Evolutionary conservation across 2,888 invertebrate genomes (phyloP).

Genomic region (Hymenopus coronatus): DNA sequence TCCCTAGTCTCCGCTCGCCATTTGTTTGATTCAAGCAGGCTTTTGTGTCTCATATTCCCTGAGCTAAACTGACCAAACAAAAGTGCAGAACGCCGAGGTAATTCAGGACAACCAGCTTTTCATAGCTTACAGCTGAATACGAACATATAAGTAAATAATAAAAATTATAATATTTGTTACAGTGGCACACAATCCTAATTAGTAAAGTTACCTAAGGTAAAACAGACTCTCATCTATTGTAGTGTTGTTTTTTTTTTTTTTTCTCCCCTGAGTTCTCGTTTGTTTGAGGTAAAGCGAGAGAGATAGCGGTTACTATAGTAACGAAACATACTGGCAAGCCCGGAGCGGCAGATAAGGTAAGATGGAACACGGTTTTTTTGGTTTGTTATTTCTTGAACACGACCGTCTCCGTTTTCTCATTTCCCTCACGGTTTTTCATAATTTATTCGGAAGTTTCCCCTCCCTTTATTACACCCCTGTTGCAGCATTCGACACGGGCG

Average conservation of each 20-base stretch:
- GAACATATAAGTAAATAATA: background rate
- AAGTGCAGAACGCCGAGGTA: background rate
- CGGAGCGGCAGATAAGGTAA: background rate
- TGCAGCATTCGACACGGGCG: background rate
- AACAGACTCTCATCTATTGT: background rate
- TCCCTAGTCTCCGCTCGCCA: background rate
- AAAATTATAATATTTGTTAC: background rate
- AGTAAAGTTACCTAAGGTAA: background rate
- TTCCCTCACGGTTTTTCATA: background rate
- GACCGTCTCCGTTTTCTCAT: background rate
- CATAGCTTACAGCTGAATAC: background rate
- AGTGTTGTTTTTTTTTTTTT: background rate
- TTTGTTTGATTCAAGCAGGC: background rate
- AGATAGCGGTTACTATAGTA: background rate
- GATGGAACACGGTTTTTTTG: background rate
- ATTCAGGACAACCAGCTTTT: too few species aligned
- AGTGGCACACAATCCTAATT: background rate
- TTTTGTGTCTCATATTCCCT: background rate
- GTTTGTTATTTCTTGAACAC: background rate
- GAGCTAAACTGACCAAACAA: background rate
- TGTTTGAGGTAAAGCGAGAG: background rate
- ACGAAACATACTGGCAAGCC: background rate
- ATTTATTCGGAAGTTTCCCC: constrained; percentile 2
- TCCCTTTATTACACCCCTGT: background rate
- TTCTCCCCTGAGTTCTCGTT: background rate